Conservation (phyloP, 2,888 invertebrate genomes). For the Athalia cordata region DNA sequence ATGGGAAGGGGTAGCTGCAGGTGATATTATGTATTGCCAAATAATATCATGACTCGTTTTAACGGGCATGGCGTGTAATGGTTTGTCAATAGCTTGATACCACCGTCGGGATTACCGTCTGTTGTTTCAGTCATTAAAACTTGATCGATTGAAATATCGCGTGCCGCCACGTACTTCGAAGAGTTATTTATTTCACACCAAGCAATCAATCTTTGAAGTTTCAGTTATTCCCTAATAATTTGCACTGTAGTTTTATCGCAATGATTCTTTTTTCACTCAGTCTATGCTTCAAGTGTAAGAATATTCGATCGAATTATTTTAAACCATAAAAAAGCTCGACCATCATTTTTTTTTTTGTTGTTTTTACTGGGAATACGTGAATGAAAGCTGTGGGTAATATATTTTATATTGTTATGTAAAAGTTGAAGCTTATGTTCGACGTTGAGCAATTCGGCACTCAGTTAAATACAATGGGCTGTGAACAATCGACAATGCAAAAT, state of each 20-base stretch:
- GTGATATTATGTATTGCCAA: constrained; percentile 61
- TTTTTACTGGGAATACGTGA: constrained; percentile 50
- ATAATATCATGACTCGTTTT: constrained; percentile 60
- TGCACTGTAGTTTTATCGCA: background rate
- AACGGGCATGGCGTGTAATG: constrained; percentile 52
- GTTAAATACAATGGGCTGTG: constrained; percentile 66
- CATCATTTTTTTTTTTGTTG: background rate
- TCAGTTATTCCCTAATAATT: background rate
- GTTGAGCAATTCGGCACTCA: constrained; percentile 68
- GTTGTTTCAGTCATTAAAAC: constrained; percentile 64
- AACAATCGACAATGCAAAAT: constrained; percentile 62
- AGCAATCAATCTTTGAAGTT: background rate
- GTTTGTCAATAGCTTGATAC: constrained; percentile 64
- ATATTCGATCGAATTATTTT: background rate
- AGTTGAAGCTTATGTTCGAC: constrained; percentile 68
- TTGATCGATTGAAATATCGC: constrained; percentile 52
- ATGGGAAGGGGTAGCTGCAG: constrained; percentile 46
- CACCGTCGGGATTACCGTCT: constrained; percentile 55
- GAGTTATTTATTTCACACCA: background rate
- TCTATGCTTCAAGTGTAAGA: background rate
- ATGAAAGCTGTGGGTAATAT: constrained; percentile 58
- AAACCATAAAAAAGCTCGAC: background rate
- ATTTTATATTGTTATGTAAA: constrained; percentile 67
- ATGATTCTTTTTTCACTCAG: background rate
- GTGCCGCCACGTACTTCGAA: background rate